Evolutionary conservation across 2,113 vertebrate genomes (phyloP), one percentile per base, ranked within the genome.

Genomic region (Cryptoleucopteryx plumbea): DNA sequence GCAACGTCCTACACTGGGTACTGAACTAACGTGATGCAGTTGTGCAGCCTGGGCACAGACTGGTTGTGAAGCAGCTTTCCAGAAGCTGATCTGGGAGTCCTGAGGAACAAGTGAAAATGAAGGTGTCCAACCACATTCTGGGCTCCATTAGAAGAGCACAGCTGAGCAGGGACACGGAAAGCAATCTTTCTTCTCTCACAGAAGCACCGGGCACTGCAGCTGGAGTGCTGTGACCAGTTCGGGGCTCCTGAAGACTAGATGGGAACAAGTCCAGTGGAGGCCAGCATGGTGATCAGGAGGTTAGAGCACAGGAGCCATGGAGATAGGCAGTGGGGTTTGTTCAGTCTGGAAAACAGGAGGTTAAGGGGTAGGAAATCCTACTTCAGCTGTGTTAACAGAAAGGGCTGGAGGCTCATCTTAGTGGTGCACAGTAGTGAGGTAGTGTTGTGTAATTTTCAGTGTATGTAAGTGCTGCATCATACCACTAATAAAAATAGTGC

Each of bases 381-480:
- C 11, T 42, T 34, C 13, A 11, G 36, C 63, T 58, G 36, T 18
- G 25, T 23, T 23, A 16, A 40, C 3, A 36, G 14, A 32, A 68
- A 15, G 0, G 16, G 1, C 0, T 3, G 29, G 36, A 42, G n/a
- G 22, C 27, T 42, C 7, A 3, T 3, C 26, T 5, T 20, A 13
- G 42, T 3, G 4, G 26, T n/a, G 17, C 65, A 31, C 10, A 31
- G 40, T 7, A 26, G 2, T 0, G 21, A 82, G 65, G 38, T 15
- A 47, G 16, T 7, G 5, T 4, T 8, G 7, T 38, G 3, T 5
- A 4, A 6, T 1, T 68, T 65, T 29, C 16, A 23, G 34, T 38
- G 32, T 47, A 6, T 4, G 2, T 7, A 17, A 23, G 13, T 32
- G 38, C 17, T 59, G 22, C 5, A 17, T 71, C 34, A 13, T 4